A percentile compares a stretch with the other conserved stretches of the same genome.
phyloP scores from a whole-genome alignment of 2,888 invertebrate species.

The Morpho helenor region DNA sequence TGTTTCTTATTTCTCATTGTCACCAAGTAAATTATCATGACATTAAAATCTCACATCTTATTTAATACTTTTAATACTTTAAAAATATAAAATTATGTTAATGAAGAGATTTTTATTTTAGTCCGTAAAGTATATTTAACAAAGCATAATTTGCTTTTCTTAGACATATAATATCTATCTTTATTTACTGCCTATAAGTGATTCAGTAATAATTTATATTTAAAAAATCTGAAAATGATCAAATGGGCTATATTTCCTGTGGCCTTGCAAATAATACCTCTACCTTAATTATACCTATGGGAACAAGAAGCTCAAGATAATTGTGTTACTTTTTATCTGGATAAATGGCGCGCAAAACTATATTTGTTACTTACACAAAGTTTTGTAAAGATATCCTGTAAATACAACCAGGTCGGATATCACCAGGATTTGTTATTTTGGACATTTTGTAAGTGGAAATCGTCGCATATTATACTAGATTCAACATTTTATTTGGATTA shows the following conservation, averaged over 20 bases:
- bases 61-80: too few relatives aligned
- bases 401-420: slow-evolving; percentile 66
- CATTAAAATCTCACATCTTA: too few relatives aligned
- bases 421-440: slow-evolving; percentile 44
- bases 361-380: slow-evolving; percentile 71
- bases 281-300: neutral
- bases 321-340: neutral
- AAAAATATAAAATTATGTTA: too few relatives aligned
- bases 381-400: slow-evolving; percentile 76
- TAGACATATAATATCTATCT: neutral
- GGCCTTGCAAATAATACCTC: neutral
- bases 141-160: too few relatives aligned
- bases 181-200: neutral
- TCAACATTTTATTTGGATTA: too few relatives aligned
- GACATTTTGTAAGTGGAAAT: slow-evolving; percentile 44
- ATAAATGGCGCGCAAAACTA: slow-evolving; percentile 29
- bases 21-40: too few relatives aligned
- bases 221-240: neutral
- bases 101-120: too few relatives aligned
- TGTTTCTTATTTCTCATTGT: too few relatives aligned
- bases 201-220: neutral
- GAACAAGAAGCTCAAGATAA: neutral
- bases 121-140: too few relatives aligned
- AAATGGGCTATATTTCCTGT: neutral
- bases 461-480: too few relatives aligned